These are phyloP conservation scores for Allacma fusca DNA, from an alignment of 2,888 invertebrate genomes.

Conservation along the genomic window DNA sequence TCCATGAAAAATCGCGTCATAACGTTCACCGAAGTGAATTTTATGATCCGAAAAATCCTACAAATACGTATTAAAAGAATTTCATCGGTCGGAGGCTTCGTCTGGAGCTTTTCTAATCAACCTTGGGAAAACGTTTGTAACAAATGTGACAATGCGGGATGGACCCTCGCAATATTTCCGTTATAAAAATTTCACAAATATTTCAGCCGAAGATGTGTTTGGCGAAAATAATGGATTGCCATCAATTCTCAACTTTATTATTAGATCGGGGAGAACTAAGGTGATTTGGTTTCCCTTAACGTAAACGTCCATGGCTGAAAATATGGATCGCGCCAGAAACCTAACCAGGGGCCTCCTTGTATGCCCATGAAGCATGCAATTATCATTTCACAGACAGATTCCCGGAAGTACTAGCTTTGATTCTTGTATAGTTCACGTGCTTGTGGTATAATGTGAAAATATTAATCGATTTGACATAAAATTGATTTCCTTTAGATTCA, in stretches of 20 bases:
- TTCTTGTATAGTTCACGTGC: neutral
- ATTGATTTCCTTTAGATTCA: neutral
- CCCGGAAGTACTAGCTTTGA: neutral
- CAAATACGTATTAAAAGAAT: neutral
- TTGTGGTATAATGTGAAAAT: neutral
- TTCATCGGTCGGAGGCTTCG: neutral
- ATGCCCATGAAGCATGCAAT: neutral
- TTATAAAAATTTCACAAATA: neutral
- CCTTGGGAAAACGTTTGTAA: neutral
- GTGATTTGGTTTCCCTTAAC: neutral
- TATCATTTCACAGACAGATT: neutral
- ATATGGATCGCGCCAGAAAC: neutral
- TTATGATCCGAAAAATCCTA: neutral
- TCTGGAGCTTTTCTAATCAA: neutral
- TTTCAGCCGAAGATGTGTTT: neutral
- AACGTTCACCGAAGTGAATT: neutral
- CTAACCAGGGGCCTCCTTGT: neutral
- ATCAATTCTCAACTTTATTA: neutral
- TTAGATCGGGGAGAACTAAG: neutral
- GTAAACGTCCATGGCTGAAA: neutral
- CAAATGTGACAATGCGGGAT: constrained; percentile 12
- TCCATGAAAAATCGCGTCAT: neutral
- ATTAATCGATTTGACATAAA: neutral
- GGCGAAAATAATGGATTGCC: neutral
- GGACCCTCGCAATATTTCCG: neutral